phyloP scores from a whole-genome alignment of 92 coral and sea anemone species.

The Parazoanthus atlanticus region DNA sequence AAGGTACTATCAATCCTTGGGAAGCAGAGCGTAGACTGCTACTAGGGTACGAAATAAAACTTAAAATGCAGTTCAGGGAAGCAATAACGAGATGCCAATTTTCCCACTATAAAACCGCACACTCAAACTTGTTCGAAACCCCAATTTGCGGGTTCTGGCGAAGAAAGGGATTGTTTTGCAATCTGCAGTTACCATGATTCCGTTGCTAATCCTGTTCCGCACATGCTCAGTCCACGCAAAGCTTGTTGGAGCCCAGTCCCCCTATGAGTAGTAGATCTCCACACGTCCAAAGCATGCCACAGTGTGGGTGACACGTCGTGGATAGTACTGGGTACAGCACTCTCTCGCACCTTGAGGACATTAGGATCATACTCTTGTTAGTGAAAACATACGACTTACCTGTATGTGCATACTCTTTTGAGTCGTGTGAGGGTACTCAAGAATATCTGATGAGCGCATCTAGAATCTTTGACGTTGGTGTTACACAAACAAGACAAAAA shows the following conservation, averaged over 20 bases:
- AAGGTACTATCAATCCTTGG: no score
- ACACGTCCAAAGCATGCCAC: conserved; percentile 92
- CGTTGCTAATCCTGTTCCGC: conserved; percentile 82
- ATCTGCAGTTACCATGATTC: conserved; percentile 68
- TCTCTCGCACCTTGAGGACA: conserved; percentile 33
- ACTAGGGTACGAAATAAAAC: no score
- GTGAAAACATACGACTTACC: neutral
- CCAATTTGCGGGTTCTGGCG: neutral
- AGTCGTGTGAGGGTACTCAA: neutral
- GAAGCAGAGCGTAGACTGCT: no score
- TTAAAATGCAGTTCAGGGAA: no score
- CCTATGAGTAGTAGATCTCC: conserved; percentile 78
- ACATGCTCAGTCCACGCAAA: conserved; percentile 75
- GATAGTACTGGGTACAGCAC: conserved; percentile 61
- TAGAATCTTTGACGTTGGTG: no score
- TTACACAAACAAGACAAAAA: neutral
- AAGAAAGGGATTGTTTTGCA: neutral
- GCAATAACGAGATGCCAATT: no score
- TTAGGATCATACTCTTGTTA: conserved; percentile 43
- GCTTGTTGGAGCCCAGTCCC: conserved; percentile 89
- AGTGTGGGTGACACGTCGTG: conserved; percentile 89
- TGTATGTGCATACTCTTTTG: neutral
- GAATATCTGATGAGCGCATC: no score
- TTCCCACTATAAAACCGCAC: no score
- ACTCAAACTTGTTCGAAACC: neutral